Evolutionary conservation across 1,140 invertebrate species (phyloP).

Genomic region (Drosophila kurseongensis): DNA sequence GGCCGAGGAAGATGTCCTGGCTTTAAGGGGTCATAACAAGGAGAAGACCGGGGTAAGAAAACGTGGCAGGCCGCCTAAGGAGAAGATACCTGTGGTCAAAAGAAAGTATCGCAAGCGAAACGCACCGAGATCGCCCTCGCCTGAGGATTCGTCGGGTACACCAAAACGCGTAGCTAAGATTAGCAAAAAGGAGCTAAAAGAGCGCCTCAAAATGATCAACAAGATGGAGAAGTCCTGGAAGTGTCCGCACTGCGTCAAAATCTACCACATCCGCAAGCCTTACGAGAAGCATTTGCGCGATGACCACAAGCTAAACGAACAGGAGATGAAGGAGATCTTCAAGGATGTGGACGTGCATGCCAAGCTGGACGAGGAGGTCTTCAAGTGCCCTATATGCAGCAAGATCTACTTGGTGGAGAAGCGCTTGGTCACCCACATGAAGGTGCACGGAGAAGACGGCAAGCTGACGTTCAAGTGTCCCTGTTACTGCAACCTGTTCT

Average conservation of each 20-base stretch:
- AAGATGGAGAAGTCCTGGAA: constrained; percentile 78
- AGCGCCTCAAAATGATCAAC: constrained; percentile 74
- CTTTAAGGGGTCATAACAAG: constrained; percentile 33
- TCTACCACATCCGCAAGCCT: constrained; percentile 81
- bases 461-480: constrained; percentile 80
- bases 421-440: constrained; percentile 73
- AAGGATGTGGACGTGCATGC: constrained; percentile 65
- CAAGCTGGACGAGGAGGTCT: constrained; percentile 72
- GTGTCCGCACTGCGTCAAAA: constrained; percentile 79
- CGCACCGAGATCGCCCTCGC: constrained; percentile 19
- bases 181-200: constrained; percentile 70
- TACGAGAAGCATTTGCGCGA: constrained; percentile 81
- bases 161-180: constrained; percentile 70
- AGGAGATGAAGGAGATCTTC: constrained; percentile 70
- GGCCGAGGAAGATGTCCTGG: constrained; percentile 70
- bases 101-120: constrained; percentile 67
- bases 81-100: constrained; percentile 38
- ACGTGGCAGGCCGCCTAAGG: constrained; percentile 32
- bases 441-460: constrained; percentile 75
- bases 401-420: constrained; percentile 82
- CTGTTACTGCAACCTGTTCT: constrained; percentile 82
- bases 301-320: constrained; percentile 68
- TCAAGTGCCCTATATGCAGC: constrained; percentile 75
- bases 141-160: constrained; percentile 12
- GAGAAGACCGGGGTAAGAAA: constrained; percentile 12